Base-by-base conservation (phyloP, 2,888 invertebrate genomes). In the Pedicia rivosa region DNA sequence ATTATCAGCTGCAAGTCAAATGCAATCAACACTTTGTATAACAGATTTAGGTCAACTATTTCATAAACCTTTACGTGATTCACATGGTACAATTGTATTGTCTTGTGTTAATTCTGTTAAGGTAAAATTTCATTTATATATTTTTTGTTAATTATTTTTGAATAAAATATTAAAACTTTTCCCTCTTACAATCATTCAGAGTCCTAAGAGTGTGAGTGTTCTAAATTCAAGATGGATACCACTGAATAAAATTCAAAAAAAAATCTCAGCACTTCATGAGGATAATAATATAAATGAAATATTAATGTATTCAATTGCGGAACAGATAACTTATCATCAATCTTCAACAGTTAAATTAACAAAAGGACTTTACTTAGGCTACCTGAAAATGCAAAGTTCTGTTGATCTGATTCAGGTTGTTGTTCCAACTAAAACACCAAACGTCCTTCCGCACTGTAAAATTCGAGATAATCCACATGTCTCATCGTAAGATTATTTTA, bases 401-500 rank as follows among this genome's bases (percentile, higher is more conserved):
- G 88, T 97, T 38, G 95, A 95, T 58, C 76, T 87, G 41, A 84
- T 95, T 31, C 79, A 90, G 50, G 79, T 97, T 8, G 80, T 97
- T 31, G 94, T 94, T 16, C 88, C 92, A 0, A 74, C 83, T 37
- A 82, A 86, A 51, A 78, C 86, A 2, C 97, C 97, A 4, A 97
- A 94, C 57, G 86, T 94, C 47, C 71, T 97, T 45, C 97, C 97
- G 1, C 87, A 92, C 56, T 83, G 82, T 44, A 84, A 88, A 57
- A 77, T 97, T 25, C 66, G 97, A 42, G 87, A 91, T 47, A 95
- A 95, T 64, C 84, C 94, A 2, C 94, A 95, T 55, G 87, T 98
- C 0, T 92, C 92, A 10, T 83, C 83, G 87, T 87, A 63, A 72
- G 79, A 70, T 47, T 10, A 4, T 24, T 10, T 24, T 24, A 24